phyloP scores from a whole-genome alignment of 2,113 vertebrate species.

The Abramis brama region DNA sequence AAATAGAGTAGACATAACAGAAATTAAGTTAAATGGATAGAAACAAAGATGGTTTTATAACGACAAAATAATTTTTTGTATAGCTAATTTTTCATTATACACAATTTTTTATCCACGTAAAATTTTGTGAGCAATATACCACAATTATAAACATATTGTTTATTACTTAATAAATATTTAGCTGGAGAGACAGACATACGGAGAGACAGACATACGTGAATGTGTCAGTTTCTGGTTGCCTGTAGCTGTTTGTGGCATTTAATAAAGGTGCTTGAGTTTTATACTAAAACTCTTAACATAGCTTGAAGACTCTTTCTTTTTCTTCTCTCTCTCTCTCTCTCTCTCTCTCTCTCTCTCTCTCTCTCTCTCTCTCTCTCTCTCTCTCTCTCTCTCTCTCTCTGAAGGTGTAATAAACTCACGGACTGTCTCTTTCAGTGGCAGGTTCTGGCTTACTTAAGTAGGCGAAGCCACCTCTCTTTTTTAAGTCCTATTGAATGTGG shows the following conservation, averaged over 20 bases:
- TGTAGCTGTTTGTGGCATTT: constrained; percentile 20
- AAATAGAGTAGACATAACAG: not conserved
- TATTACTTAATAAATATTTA: not conserved
- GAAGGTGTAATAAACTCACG: constrained; percentile 79
- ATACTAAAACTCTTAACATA: not conserved
- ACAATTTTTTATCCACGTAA: not conserved
- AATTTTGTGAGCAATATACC: not conserved
- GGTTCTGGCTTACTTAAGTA: constrained; percentile 78
- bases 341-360: constrained; percentile 50
- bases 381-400: constrained; percentile 50
- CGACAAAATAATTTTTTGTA: not conserved
- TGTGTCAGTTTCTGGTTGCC: not conserved
- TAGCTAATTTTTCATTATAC: not conserved
- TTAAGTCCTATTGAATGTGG: constrained; percentile 73
- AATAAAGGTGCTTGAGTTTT: constrained; percentile 16
- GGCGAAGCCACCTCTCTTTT: constrained; percentile 70
- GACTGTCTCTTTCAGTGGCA: constrained; percentile 77
- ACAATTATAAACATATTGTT: not conserved
- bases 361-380: constrained; percentile 60
- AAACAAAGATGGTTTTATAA: not conserved
- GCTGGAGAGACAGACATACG: not conserved
- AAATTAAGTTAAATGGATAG: not conserved
- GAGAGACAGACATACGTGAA: not conserved
- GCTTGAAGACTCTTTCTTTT: not conserved
- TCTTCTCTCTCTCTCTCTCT: not conserved